Evolutionary conservation across 2,113 vertebrate species (phyloP).

Genomic region (Raja brachyura): DNA sequence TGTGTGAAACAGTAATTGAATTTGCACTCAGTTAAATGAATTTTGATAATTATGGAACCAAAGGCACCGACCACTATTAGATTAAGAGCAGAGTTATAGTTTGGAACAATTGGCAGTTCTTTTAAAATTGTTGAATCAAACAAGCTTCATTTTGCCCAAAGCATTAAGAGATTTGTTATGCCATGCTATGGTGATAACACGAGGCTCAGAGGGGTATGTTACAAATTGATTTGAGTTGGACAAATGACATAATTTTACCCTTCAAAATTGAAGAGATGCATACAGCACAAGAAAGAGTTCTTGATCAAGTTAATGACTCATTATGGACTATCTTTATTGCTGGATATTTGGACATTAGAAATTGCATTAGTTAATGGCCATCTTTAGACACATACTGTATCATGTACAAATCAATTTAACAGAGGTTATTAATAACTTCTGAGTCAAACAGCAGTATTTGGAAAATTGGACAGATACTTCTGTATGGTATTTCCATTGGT

Average conservation of each 20-base stretch:
- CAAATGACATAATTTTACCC: background rate
- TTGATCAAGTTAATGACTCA: background rate
- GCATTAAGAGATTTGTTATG: background rate
- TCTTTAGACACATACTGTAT: no score
- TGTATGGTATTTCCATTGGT: no score
- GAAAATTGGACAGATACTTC: no score
- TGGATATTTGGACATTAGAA: background rate
- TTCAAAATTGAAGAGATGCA: background rate
- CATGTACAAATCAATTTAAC: no score
- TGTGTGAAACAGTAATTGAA: background rate
- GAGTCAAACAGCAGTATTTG: no score
- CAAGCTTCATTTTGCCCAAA: background rate
- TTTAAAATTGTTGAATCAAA: constrained; percentile 18
- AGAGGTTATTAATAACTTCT: no score
- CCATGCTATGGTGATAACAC: background rate
- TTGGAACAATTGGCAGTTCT: background rate
- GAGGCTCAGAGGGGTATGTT: background rate
- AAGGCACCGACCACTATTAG: background rate
- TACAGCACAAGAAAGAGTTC: background rate
- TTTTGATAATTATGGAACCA: background rate
- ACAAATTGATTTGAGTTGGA: background rate
- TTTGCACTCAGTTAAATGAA: background rate
- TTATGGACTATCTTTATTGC: background rate
- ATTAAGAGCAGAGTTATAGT: background rate
- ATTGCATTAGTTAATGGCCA: no score